phyloP scores from a whole-genome alignment of 2,113 vertebrate species.

The Empidonax traillii region DNA sequence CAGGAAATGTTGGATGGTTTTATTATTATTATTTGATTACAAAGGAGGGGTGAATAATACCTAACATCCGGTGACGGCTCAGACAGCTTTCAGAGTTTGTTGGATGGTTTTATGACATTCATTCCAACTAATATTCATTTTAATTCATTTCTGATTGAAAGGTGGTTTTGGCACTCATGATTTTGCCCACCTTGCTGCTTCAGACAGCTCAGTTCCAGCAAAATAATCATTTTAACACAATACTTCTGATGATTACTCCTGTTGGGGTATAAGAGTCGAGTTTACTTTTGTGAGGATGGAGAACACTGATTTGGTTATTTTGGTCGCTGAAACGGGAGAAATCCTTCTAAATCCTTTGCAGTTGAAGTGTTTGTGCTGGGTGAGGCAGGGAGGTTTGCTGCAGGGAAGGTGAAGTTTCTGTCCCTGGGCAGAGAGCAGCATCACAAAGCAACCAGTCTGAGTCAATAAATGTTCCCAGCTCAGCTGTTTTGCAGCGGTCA shows the following conservation, averaged over 20 bases:
- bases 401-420: not conserved
- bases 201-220: not conserved
- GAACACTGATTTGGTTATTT: not conserved
- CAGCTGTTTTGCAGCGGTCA: not conserved
- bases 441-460: not conserved
- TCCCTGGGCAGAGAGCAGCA: not conserved
- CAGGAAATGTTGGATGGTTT: not conserved
- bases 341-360: not conserved
- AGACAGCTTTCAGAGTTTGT: not conserved
- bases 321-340: not conserved
- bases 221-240: not conserved
- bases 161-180: not conserved
- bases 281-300: not conserved
- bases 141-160: not conserved
- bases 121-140: not conserved
- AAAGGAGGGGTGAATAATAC: not conserved
- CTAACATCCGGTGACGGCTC: not conserved
- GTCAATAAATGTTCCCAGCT: not conserved
- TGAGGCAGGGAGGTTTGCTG: not conserved
- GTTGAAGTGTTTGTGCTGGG: not conserved
- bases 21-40: conserved; percentile 3
- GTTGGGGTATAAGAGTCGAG: not conserved
- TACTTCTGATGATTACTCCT: not conserved
- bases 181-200: conserved; percentile 1
- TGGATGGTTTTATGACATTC: not conserved